A percentile compares a stretch with the other conserved stretches of the same genome.
Evolutionary conservation across 2,888 invertebrate genomes (phyloP).

Genomic region (Vanessa cardui): DNA sequence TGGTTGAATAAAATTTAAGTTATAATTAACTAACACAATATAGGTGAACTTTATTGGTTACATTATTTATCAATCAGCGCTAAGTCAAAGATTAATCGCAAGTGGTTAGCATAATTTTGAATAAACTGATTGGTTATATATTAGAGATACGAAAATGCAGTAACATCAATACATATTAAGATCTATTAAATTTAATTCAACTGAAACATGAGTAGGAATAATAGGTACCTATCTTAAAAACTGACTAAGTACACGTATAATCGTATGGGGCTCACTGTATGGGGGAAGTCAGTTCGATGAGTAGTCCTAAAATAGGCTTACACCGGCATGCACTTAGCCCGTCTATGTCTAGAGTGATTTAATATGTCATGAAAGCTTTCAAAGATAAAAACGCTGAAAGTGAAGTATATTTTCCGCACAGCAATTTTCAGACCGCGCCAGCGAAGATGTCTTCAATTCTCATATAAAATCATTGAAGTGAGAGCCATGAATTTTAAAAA

Average conservation of each 20-base stretch:
- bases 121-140: too few relatives aligned
- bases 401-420: slow-evolving; percentile 18
- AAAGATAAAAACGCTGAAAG: slow-evolving; percentile 31
- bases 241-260: slow-evolving; percentile 18
- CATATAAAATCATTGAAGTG: not conserved
- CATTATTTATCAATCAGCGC: too few relatives aligned
- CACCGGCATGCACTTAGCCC: slow-evolving; percentile 36
- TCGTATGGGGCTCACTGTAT: slow-evolving; percentile 9
- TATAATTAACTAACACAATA: too few relatives aligned
- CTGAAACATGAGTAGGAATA: not conserved
- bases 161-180: too few relatives aligned
- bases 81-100: too few relatives aligned
- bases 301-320: slow-evolving; percentile 37
- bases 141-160: too few relatives aligned
- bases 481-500: not conserved
- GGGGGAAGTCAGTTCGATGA: slow-evolving; percentile 32
- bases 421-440: not conserved
- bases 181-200: not conserved
- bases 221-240: not conserved
- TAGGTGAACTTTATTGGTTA: too few relatives aligned
- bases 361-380: slow-evolving; percentile 35
- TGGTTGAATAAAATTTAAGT: too few relatives aligned
- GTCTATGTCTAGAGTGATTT: slow-evolving; percentile 36
- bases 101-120: too few relatives aligned
- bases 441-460: not conserved